These are phyloP conservation scores for Cephalotes varians DNA, from an alignment of 2,888 invertebrate genomes.

Conservation along the genomic window DNA sequence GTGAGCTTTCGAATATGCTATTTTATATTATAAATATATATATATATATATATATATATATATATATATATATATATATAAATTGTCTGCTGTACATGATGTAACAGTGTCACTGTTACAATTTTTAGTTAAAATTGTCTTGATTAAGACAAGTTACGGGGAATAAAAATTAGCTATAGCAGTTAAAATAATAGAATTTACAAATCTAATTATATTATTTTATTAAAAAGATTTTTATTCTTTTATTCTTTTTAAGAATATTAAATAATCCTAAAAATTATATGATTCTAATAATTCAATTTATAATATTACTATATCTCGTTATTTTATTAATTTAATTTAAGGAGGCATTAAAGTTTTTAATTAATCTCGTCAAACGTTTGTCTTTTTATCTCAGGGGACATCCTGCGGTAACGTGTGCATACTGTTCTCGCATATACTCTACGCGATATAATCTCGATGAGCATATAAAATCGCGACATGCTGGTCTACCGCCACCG, in stretches of 20 bases:
- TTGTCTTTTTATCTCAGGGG: slow-evolving; percentile 78
- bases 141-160: not conserved
- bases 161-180: not conserved
- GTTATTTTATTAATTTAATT: not conserved
- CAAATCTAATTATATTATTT: not conserved
- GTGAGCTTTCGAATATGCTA: not conserved
- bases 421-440: slow-evolving; percentile 85
- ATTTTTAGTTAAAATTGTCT: not conserved
- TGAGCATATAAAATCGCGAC: slow-evolving; percentile 85
- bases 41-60: too few relatives aligned
- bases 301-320: not conserved
- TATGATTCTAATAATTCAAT: not conserved
- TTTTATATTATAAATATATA: too few relatives aligned
- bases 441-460: slow-evolving; percentile 85
- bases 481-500: slow-evolving; percentile 81
- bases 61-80: too few relatives aligned
- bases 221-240: not conserved
- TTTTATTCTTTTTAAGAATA: not conserved
- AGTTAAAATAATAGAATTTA: not conserved
- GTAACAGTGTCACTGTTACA: not conserved
- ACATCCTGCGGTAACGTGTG: slow-evolving; percentile 86
- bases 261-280: not conserved
- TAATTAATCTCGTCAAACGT: not conserved
- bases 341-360: not conserved
- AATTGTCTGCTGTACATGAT: not conserved